Base-by-base conservation (phyloP, 2,113 vertebrate species). In the Prietella phreatophila region DNA sequence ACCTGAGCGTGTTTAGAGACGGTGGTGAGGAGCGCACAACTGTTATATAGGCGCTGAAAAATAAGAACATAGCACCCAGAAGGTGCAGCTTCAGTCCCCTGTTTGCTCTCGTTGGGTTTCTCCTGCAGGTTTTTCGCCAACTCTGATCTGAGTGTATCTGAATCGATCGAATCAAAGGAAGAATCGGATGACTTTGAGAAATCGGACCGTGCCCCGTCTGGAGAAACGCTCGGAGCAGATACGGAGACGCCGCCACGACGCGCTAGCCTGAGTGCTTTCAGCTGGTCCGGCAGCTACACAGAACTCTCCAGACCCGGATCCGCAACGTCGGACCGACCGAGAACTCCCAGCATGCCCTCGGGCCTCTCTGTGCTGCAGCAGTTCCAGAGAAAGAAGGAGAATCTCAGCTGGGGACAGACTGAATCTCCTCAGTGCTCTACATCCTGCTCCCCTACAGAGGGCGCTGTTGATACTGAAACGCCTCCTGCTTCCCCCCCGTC, bases 341-440 rank as follows among this genome's bases (percentile, higher is more conserved):
- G 88, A 9, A 63, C 92, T 73, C 85, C 7, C 86, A 7, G 76
- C 89, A 90, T 50, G 85, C 47, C 89, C 53, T 82, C 58, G 1
- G 89, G 90, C 0, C 61, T 95, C 14, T 47, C 85, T 0, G 42
- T 83, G n/a, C 89, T 97, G 88, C 95, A 95, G 80, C 94, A 91
- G 84, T 96, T 96, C 91, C 92, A 92, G 5, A 95, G 94, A 69
- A 88, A 92, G 61, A 95, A 89, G 76, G 92, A 92, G 5, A 90
- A 71, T 4, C 30, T 81, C 22, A 89, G 90, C 53, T 85, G 76
- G 33, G 80, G 42, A 50, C 30, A 9, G 25, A 15, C 14, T 0
- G 36, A 11, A 30, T 56, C 50, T 78, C 60, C 55, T 84, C 7
- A 86, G 86, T 61, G 6, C 25, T 2, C 4, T 19, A 69, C 1